Evolutionary conservation across 2,113 vertebrate genomes (phyloP).

Genomic region (Alaudala cheleensis): DNA sequence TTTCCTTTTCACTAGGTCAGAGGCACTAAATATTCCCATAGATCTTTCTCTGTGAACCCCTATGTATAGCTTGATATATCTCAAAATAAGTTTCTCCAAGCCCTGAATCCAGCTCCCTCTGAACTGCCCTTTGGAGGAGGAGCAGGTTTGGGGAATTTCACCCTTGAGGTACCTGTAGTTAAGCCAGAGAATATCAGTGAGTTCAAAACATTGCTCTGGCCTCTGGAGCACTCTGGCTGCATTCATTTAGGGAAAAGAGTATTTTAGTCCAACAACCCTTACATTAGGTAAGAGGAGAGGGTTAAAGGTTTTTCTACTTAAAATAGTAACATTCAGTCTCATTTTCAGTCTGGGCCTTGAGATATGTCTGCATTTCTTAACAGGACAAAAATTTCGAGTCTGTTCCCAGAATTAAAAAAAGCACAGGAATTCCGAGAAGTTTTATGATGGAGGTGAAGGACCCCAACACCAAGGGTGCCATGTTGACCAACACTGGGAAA

Average conservation of each 20-base stretch:
- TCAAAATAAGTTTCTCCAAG: background rate
- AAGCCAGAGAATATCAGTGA: background rate
- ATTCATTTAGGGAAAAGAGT: background rate
- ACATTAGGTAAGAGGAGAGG: background rate
- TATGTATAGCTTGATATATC: background rate
- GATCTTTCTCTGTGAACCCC: background rate
- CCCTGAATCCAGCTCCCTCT: background rate
- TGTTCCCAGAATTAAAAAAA: conserved; percentile 91
- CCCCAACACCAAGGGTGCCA: conserved; percentile 93
- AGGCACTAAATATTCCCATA: background rate
- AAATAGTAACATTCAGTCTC: background rate
- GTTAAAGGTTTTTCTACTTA: background rate
- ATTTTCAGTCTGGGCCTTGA: background rate
- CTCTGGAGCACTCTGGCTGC: background rate
- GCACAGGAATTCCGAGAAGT: conserved; percentile 95
- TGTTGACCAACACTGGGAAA: conserved; percentile 95
- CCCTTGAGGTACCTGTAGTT: background rate
- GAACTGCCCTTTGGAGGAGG: background rate
- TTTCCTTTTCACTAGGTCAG: background rate
- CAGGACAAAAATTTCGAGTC: conserved; percentile 93
- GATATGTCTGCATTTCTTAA: background rate
- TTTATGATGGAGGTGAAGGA: conserved; percentile 98
- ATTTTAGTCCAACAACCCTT: background rate
- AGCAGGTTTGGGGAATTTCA: background rate
- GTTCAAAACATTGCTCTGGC: background rate